Conservation (phyloP, 2,797 vertebrate genomes). For the Alauda arvensis region DNA sequence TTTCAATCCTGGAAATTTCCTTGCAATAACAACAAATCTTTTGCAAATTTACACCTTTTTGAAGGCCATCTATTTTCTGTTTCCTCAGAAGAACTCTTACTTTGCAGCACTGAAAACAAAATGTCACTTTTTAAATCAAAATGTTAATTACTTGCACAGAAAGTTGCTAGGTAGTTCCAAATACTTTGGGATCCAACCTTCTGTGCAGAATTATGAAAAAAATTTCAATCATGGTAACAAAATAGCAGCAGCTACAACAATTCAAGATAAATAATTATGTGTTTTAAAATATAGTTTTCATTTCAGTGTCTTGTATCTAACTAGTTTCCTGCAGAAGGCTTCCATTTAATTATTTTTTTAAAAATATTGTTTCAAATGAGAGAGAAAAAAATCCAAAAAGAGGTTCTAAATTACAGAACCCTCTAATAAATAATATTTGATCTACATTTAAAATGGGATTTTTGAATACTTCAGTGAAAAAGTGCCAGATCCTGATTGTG, state of each 20-base stretch:
- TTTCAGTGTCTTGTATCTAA: neutral
- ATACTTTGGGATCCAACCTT: neutral
- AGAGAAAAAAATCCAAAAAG: neutral
- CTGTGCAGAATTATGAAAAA: neutral
- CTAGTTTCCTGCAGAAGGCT: neutral
- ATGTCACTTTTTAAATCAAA: neutral
- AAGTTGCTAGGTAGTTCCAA: neutral
- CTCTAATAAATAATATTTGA: neutral
- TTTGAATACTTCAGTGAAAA: neutral
- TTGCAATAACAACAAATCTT: slow-evolving; percentile 84
- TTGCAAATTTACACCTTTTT: slow-evolving; percentile 75
- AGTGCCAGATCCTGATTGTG: neutral
- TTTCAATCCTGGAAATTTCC: slow-evolving; percentile 77
- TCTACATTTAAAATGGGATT: neutral
- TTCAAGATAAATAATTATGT: neutral
- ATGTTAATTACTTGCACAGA: neutral
- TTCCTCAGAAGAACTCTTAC: neutral
- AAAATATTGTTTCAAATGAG: neutral
- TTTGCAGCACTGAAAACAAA: neutral
- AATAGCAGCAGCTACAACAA: neutral
- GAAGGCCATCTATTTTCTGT: slow-evolving; percentile 78
- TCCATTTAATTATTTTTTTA: neutral
- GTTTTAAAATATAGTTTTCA: neutral
- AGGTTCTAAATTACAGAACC: neutral
- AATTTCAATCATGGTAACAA: neutral